Percentiles rank a stretch among this genome's conserved stretches.
Conservation (phyloP, 2,113 vertebrate genomes). For the Callipepla californica region DNA sequence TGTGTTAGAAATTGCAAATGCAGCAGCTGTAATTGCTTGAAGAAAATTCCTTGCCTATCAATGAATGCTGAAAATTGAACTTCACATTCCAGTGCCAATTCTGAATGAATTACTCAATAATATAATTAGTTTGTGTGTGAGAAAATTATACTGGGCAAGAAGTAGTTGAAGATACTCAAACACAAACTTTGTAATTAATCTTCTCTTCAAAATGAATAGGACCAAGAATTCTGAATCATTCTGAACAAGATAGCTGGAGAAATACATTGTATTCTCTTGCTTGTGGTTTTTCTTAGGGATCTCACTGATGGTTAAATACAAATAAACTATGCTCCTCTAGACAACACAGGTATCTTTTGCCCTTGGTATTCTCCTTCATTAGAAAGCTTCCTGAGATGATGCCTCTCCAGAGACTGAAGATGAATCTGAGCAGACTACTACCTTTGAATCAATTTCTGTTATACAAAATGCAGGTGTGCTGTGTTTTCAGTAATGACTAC, state of each 20-base stretch:
- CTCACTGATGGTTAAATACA: background rate
- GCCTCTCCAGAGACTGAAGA: background rate
- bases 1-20: background rate
- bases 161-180: slow-evolving; percentile 10
- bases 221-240: background rate
- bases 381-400: background rate
- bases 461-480: background rate
- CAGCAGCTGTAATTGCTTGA: slow-evolving; percentile 27
- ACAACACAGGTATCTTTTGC: background rate
- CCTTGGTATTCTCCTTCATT: background rate
- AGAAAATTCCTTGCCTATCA: background rate
- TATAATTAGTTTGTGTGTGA: background rate
- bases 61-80: slow-evolving; percentile 33
- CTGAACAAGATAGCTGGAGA: background rate
- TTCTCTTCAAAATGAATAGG: background rate
- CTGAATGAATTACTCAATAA: background rate
- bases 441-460: background rate
- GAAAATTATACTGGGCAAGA: slow-evolving; percentile 10
- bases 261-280: background rate
- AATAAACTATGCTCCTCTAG: background rate
- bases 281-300: background rate
- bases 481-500: background rate
- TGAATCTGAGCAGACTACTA: background rate
- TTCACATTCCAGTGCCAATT: background rate
- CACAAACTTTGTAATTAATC: background rate